Evolutionary conservation across 2,113 vertebrate genomes (phyloP), one percentile per base, ranked within the genome.

Genomic region (Plectropomus leopardus): DNA sequence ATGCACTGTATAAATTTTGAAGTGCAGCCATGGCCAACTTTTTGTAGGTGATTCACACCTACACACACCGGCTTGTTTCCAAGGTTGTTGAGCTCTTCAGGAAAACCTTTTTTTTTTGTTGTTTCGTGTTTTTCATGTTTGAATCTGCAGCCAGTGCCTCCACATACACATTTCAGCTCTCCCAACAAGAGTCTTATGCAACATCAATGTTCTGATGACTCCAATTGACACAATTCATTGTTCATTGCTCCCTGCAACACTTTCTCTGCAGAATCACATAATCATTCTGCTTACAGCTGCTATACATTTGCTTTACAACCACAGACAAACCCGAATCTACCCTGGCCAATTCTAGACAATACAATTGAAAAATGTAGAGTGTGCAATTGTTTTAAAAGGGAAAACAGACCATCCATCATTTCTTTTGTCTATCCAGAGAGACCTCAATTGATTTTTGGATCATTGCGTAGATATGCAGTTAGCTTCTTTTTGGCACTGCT

Each of bases 351-450:
- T 80, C 64, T 69, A 87, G 86, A 89, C 89, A 88, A 83, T 71
- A 53, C 83, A 84, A 72, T 66, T 91, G 78, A 84, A 88, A 90
- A 92, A 82, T 79, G 87, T 72, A 8, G 86, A 83, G 64, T 89
- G 51, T 80, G 86, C 82, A 87, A 42, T 78, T 87, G 86, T 83
- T 88, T 88, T 77, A 73, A 85, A 74, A n/a, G 73, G 15, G 32
- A 85, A 90, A 89, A 80, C 68, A 78, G 63, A 90, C 72, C 82
- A 90, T 89, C 79, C 88, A 86, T 91, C 86, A 83, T 94, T 90
- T 88, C 81, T 81, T 92, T 93, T 91, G 89, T 91, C 83, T 82
- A 21, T 88, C 71, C 66, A 84, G 64, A 68, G 68, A 88, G 87
- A 88, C 76, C 72, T 80, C 72, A 57, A 91, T 93, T 84, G 88